Conservation (phyloP, 2,113 vertebrate genomes). For the Archilochus colubris region DNA sequence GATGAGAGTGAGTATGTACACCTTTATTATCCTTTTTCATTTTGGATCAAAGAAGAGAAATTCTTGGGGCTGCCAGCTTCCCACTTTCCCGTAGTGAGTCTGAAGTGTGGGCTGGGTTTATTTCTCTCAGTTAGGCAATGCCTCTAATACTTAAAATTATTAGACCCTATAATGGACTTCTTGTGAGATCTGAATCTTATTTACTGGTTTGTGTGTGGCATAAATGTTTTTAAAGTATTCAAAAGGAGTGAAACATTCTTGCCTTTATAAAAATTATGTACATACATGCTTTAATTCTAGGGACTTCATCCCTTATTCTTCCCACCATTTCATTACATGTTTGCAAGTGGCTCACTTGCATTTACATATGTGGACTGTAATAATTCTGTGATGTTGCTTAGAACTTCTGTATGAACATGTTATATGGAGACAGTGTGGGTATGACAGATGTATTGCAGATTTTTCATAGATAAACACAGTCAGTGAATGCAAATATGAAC, state of each 20-base stretch:
- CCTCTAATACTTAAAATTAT: neutral
- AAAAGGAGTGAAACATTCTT: slow-evolving; percentile 25
- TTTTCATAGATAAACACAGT: slow-evolving; percentile 41
- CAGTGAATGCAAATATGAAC: slow-evolving; percentile 30
- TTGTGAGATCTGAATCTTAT: slow-evolving; percentile 8
- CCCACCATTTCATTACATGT: slow-evolving; percentile 32
- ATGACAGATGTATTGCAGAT: slow-evolving; percentile 38
- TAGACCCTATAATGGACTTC: neutral
- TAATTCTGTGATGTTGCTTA: slow-evolving; percentile 44
- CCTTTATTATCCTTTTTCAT: slow-evolving; percentile 34
- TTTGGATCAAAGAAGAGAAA: slow-evolving; percentile 53
- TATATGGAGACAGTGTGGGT: slow-evolving; percentile 31
- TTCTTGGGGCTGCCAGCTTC: slow-evolving; percentile 13
- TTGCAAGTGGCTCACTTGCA: slow-evolving; percentile 44
- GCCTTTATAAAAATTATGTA: neutral
- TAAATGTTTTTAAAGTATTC: neutral
- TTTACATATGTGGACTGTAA: slow-evolving; percentile 46
- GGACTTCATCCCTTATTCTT: slow-evolving; percentile 47
- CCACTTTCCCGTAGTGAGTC: slow-evolving; percentile 3
- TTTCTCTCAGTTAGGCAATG: neutral
- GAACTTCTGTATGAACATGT: slow-evolving; percentile 56
- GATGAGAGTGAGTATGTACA: neutral
- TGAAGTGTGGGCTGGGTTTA: neutral
- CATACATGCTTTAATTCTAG: slow-evolving; percentile 5
- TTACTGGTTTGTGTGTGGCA: neutral